Evolutionary conservation across 92 coral and sea anemone species (phyloP), one percentile per base, ranked within the genome.

Genomic region (Phymanthus crucifer): DNA sequence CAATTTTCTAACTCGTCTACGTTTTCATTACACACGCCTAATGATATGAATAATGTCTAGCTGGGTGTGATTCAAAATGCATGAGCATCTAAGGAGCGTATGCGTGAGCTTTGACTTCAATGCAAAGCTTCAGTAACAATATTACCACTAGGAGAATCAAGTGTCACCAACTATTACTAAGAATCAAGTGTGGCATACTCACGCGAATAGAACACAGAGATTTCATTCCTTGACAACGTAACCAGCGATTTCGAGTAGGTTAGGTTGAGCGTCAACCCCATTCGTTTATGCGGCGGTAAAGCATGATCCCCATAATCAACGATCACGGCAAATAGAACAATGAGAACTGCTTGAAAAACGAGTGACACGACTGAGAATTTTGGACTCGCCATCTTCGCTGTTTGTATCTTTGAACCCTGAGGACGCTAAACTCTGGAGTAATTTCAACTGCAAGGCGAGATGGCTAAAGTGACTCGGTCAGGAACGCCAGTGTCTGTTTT

Each of bases 231-330:
- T 9, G 91, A 45, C 7, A 84, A 24, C 38, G 56, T 40, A 47
- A 78, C 16, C 72, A 64, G n/a, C 38, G 35, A 23, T 74, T 75
- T 66, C 58, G 47, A 36, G 78, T 76, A 33, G 73, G 13, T 35
- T 13, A 34, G 70, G 33, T 78, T 68, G 24, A 43, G 54, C 23
- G 56, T 40, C 48, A 58, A 19, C 0, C 85, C 90, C 3, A 73
- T 46, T 7, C 83, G 77, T 6, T 61, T 72, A 72, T 86, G 89
- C 24, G 87, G 85, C 0, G 95, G 93, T 11, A 74, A 73, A 33
- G 95, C 93, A 37, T 91, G 90, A 19, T 91, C 76, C 0, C 88
- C 89, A 34, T 94, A 94, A 31, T 89, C 92, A 19, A 85, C 89
- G 24, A 94, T 67, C 10, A 85, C 93, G 0, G 90, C 86, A 70